Evolutionary conservation across 2,113 vertebrate species (phyloP).

Genomic region (Mus pahari): DNA sequence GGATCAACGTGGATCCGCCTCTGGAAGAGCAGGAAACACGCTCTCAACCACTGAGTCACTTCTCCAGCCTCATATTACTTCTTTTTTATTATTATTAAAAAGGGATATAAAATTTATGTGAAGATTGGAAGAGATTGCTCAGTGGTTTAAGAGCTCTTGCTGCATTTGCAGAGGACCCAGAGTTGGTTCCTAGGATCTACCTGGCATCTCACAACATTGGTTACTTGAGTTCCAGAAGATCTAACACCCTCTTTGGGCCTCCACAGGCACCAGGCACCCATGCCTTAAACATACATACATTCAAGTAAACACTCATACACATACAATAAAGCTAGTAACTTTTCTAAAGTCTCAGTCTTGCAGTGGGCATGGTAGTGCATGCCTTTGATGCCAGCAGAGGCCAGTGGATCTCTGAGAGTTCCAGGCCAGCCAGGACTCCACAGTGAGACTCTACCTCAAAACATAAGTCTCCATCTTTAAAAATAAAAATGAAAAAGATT

Average conservation of each 20-base stretch:
- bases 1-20: not conserved
- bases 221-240: not conserved
- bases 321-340: not conserved
- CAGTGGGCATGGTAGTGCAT: not conserved
- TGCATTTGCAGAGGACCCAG: not conserved
- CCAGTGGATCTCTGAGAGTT: not conserved
- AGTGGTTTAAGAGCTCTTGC: not conserved
- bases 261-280: not conserved
- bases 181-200: not conserved
- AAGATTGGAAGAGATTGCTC: not conserved
- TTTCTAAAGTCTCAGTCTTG: not conserved
- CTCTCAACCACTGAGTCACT: not conserved
- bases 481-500: not conserved
- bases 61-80: not conserved
- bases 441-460: not conserved
- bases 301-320: not conserved
- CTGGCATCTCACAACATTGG: not conserved
- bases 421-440: not conserved
- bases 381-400: not conserved
- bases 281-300: not conserved
- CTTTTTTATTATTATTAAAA: slow-evolving; percentile 40
- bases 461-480: not conserved
- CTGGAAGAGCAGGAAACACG: not conserved
- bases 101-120: slow-evolving; percentile 47
- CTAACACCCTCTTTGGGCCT: not conserved